Conservation (phyloP, 2,797 vertebrate species). For the Momotus momota region DNA sequence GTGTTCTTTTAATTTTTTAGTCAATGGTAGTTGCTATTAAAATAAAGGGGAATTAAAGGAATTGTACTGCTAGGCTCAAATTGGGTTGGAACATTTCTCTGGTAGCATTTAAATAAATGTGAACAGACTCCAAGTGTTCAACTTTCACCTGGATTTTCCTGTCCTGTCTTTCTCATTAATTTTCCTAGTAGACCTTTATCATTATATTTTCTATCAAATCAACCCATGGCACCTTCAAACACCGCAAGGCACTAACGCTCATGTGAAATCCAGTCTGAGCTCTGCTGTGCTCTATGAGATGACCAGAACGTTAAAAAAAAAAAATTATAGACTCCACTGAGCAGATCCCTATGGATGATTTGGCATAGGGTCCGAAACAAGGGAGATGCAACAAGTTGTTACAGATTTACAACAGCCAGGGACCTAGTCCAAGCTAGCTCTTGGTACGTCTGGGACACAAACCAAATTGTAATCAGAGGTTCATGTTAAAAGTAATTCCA, state of each 20-base stretch:
- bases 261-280: neutral
- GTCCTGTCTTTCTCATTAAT: neutral
- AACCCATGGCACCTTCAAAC: neutral
- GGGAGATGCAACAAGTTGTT: neutral
- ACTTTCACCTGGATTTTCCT: neutral
- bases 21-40: neutral
- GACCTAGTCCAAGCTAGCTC: neutral
- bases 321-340: neutral
- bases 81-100: neutral
- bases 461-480: neutral
- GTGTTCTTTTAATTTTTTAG: neutral
- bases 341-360: neutral
- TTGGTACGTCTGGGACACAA: neutral
- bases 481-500: neutral
- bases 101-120: neutral
- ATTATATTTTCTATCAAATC: neutral
- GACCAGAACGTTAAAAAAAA: neutral
- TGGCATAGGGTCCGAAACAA: neutral
- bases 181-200: neutral
- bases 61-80: neutral
- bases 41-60: neutral
- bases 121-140: neutral
- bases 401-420: neutral
- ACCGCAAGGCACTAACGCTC: neutral
- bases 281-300: neutral